Evolutionary conservation across 2,888 invertebrate species (phyloP), one percentile per base, ranked within the genome.

Genomic region (Formica aserva): DNA sequence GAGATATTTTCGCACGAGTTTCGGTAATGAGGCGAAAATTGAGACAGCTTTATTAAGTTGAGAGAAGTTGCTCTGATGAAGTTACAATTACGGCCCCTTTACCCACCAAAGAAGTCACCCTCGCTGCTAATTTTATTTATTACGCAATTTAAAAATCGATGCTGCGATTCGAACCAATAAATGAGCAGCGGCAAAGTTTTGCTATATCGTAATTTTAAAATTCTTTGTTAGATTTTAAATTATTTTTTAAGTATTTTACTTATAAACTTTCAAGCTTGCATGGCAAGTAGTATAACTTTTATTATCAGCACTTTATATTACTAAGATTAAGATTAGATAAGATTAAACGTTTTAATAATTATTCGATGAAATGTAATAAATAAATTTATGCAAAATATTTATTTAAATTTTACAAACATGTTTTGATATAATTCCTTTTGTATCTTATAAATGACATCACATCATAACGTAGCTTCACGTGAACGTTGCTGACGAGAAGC

Each of bases 121-220:
- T 93, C 90, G 82, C 80, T 85, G 86, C 93, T 94, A 94, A 94
- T 94, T 94, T 93, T 94, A 94, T 94, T 94, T 94, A 94, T 94
- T 94, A 94, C 92, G 92, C 92, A 94, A 94, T 94, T 94, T 94
- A 93, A 94, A 94, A 94, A 94, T 94, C 94, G 92, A 94, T 94
- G 85, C 86, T 88, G 83, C 90, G 89, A 91, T 91, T 90, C 87
- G 83, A 89, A 86, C 85, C 89, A 84, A 88, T 91, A 87, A 90
- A 88, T 85, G 83, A 85, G 62, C 72, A 48, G 69, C 65, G 26
- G 69, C 41, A 26, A 60, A 60, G 60, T 80, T 69, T 76, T 35
- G 8, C 67, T 32, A 60, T 26, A 60, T 22, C 45, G 45, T 60
- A 45, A 32, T 26, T 69, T 45, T 11, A 13, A 26, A 71, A 45